Base-by-base conservation (phyloP, 64 coral and sea anemone species). In the Astreopora myriophthalma region DNA sequence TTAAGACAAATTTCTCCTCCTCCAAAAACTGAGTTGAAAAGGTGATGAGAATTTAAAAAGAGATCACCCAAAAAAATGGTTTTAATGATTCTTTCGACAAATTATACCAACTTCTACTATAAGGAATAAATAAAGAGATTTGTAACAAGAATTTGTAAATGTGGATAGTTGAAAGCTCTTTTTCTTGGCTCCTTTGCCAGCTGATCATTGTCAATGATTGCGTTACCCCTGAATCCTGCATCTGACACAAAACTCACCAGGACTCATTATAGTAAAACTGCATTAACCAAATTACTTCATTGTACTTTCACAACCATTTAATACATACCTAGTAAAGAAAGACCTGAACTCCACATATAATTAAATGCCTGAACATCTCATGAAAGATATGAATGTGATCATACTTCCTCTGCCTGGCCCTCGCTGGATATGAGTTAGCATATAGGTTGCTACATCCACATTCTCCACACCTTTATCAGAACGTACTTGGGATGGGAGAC, bases 361-460 rank as follows among this genome's bases (percentile, higher is more conserved):
- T 0, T 55, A 13, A 55, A 55, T 67, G n/a, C 63, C 57, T 67
- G 24, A 67, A 55, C 49, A 42, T 42, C 39, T 42, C 39, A 42
- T 42, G 57, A 61, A 61, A 61, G 22, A 61, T 10, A 67, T 67
- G 22, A 57, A 31, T 39, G 25, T 35, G 24, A 71, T 82, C 75
- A 82, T 90, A 58, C 89, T 91, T 34, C 76, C 76, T 42, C 75
- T 51, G 22, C 88, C 88, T 36, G 88, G 88, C 14, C 88, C 88
- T 77, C 37, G 55, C 34, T 79, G 57, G 40, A 65, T 22, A 39
- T 90, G 88, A 38, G 34, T 77, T 37, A 90, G 58, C 75, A 90
- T 80, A 51, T 70, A 90, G 23, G 74, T 61, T 0, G 75, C 51
- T 17, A 90, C 75, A 31, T 80, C 74, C 9, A 90, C 58, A 71